Base-by-base conservation (phyloP, 2,113 vertebrate species). In the Scatophagus argus region DNA sequence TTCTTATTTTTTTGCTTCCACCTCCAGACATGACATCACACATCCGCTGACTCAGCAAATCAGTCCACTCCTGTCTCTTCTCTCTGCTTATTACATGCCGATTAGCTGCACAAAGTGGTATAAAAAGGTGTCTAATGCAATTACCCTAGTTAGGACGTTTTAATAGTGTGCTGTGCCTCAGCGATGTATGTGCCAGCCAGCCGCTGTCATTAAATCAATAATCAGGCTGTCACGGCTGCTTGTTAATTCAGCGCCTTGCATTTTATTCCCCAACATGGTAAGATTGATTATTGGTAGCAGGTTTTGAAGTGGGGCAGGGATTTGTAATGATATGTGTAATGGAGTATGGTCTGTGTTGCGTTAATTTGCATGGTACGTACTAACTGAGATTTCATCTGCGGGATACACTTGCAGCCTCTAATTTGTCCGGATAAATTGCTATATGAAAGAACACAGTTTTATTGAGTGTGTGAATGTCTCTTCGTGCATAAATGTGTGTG, bases 121-220 rank as follows among this genome's bases (percentile, higher is more conserved):
- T 92, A 77, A 94, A 92, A 91, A 92, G 92, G 90, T 90, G 93
- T 90, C 91, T 93, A 91, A 93, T 90, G 88, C 87, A 92, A 94
- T 94, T 94, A 93, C 81, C 86, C 89, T 83, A 84, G 89, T 87
- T 90, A 88, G 83, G 88, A 91, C 56, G 72, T 93, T 94, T 93
- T 89, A 93, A 93, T 91, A 89, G 90, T 80, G 84, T 76, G 83
- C 84, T 7, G 74, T 39, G 77, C 81, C 85, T 88, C 86, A 69
- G 86, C 85, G 87, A 92, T 84, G 82, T 81, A 89, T 67, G 77
- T 81, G 86, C 62, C 76, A 80, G 90, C 85, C 83, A 47, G 77
- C 52, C 74, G 63, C 72, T 87, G 92, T 91, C 93, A 84, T 86
- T 84, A 92, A 94, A 94, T 94, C 93, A 93, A 93, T 94, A 92